Conservation (phyloP, 2,113 vertebrate species). For the Otocyon megalotis region DNA sequence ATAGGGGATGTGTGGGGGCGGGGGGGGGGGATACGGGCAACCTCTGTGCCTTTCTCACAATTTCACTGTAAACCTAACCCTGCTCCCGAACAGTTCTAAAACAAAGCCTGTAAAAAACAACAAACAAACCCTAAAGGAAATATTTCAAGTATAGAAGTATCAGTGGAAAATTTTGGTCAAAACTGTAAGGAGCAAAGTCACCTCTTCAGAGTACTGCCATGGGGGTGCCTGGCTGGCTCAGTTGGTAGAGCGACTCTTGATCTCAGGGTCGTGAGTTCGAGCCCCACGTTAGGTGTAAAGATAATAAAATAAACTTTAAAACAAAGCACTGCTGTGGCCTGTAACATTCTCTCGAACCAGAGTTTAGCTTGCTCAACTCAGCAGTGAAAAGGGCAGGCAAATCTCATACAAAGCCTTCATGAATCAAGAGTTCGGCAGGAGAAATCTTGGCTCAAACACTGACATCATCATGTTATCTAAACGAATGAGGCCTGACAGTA, state of each 20-base stretch:
- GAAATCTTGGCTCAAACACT: neutral
- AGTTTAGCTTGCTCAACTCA: neutral
- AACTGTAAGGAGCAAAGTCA: neutral
- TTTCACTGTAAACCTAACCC: neutral
- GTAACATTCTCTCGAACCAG: neutral
- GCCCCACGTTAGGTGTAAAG: neutral
- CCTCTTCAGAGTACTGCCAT: neutral
- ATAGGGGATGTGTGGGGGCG: too few species aligned
- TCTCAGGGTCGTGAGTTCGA: neutral
- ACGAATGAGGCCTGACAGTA: neutral
- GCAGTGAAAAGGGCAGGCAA: neutral
- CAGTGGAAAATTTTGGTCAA: neutral
- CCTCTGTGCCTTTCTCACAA: neutral
- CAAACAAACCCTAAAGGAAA: neutral
- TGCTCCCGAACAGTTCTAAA: neutral
- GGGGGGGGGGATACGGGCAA: fast-evolving
- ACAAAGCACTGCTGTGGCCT: neutral
- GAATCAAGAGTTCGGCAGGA: neutral
- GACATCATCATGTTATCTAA: neutral
- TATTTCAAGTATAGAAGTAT: neutral
- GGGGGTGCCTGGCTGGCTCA: neutral
- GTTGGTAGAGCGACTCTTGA: neutral
- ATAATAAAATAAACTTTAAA: neutral
- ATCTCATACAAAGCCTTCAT: neutral
- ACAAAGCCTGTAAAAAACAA: neutral